Evolutionary conservation across 2,113 vertebrate species (phyloP).

Genomic region (Silurus asotus): DNA sequence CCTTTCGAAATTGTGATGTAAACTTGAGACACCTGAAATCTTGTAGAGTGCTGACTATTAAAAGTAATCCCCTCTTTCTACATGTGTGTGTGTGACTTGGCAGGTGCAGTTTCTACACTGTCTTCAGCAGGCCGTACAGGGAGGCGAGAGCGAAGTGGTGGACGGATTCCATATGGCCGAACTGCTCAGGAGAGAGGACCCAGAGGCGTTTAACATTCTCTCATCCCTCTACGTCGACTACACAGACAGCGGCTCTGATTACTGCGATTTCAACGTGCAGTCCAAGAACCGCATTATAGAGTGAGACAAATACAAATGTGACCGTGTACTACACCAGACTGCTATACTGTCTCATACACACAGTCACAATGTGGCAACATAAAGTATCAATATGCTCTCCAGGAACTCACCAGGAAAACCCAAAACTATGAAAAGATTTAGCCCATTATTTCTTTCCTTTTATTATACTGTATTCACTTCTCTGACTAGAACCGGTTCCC

Average conservation of each 20-base stretch:
- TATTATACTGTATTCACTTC: background rate
- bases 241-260: conserved; percentile 85
- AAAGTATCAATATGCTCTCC: background rate
- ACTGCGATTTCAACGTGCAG: conserved; percentile 89
- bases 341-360: background rate
- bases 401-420: background rate
- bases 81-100: conserved; percentile 35
- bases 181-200: conserved; percentile 79
- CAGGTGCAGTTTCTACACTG: conserved; percentile 95
- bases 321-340: background rate
- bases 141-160: conserved; percentile 86
- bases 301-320: conserved; percentile 68
- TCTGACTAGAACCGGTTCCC: background rate
- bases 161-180: conserved; percentile 85
- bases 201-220: conserved; percentile 80
- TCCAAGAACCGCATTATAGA: conserved; percentile 90
- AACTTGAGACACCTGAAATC: background rate
- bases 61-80: background rate
- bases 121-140: conserved; percentile 80
- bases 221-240: conserved; percentile 82
- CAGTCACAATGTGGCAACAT: conserved; percentile 1
- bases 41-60: background rate
- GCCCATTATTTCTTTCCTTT: background rate
- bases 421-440: too few relatives aligned
- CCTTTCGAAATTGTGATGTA: background rate